Base-by-base conservation (phyloP, 2,888 invertebrate species). In the Metallyticus violacea region DNA sequence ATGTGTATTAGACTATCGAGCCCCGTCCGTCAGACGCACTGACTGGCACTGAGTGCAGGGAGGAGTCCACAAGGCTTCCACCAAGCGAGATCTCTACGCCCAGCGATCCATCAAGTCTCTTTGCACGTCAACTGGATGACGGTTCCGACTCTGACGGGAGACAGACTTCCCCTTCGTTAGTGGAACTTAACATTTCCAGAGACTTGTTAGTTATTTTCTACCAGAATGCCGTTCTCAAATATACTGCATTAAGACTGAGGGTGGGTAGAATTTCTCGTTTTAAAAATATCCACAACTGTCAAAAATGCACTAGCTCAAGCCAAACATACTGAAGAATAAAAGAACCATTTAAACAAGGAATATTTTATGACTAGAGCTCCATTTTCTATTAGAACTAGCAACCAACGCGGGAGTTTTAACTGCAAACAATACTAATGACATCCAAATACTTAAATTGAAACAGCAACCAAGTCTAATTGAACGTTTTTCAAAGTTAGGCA, bases 51-150 rank as follows among this genome's bases (percentile, higher is more conserved):
- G n/a, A 62, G 15, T 62, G 15, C 40, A 62, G 40, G 40, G 40
- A 62, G 79, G 7, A 79, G 28, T 79, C 30, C 29, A n/a, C 28
- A 27, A 80, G n/a, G n/a, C n/a, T n/a, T n/a, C n/a, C n/a, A n/a
- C n/a, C n/a, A n/a, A n/a, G 80, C 3, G 27, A 28, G 27, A 28
- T 30, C 80, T 25, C n/a, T 30, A 30, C 22, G 30, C 80, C 30
- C 25, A n/a, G 30, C 29, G 15, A 81, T 81, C 30, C 30, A 28
- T 28, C 25, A n/a, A 25, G 81, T 81, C 81, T 81, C 40, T 30
- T 28, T 81, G 29, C 30, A 81, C 30, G 30, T 81, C 81, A 81
- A 81, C 81, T 81, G 28, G 30, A n/a, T 81, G 81, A 81, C 81
- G 30, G 30, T 25, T 28, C 30, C 29, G 26, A 29, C n/a, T 22